These are phyloP conservation scores for Pemphigus obesinymphae DNA, from an alignment of 1,140 invertebrate species.

Conservation along the genomic window DNA sequence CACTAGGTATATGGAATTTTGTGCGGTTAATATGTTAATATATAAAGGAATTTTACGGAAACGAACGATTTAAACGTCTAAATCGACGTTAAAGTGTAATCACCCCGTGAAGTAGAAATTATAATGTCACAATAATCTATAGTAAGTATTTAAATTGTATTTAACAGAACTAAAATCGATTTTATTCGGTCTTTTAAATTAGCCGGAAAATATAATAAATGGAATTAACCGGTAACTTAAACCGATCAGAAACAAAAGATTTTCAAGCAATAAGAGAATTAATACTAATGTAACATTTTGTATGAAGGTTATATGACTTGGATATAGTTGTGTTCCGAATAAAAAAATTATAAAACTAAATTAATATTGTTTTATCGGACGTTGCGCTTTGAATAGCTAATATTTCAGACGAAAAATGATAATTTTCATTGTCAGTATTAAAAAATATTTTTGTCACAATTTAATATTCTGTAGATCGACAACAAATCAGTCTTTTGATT, in stretches of 20 bases:
- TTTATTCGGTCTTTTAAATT: neutral
- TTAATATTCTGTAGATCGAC: neutral
- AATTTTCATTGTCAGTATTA: slow-evolving; percentile 6
- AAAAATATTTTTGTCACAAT: neutral
- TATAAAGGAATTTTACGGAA: too few relatives aligned
- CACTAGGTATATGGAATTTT: too few relatives aligned
- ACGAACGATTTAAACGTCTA: neutral
- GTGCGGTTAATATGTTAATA: too few relatives aligned
- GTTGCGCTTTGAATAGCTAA: neutral
- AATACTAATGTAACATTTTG: neutral
- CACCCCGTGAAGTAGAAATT: neutral
- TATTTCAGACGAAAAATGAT: neutral
- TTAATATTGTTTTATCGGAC: neutral
- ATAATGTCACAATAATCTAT: neutral
- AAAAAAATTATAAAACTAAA: neutral
- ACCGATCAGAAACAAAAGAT: neutral
- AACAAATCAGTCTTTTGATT: neutral
- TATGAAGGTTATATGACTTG: neutral
- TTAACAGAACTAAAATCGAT: neutral
- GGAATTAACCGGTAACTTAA: neutral
- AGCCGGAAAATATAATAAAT: neutral
- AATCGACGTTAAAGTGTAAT: neutral
- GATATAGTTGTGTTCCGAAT: neutral
- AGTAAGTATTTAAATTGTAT: too few relatives aligned
- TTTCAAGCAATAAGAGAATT: neutral